A percentile compares a stretch with the other conserved stretches of the same genome.
Evolutionary conservation across 2,113 vertebrate species (phyloP).

Genomic region (Athene cunicularia): DNA sequence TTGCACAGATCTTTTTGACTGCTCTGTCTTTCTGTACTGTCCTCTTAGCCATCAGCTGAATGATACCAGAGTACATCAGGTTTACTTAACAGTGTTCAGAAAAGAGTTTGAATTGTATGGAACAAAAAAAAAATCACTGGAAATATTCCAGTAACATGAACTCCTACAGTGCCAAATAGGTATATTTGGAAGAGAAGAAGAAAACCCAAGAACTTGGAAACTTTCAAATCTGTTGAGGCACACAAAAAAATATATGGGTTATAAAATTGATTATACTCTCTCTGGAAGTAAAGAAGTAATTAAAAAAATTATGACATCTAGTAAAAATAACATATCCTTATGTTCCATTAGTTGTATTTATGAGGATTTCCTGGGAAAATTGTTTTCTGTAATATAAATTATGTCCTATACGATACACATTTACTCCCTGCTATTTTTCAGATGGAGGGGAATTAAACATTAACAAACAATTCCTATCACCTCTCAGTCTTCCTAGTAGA

Average conservation of each 20-base stretch:
- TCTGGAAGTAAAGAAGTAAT: neutral
- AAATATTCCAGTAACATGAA: neutral
- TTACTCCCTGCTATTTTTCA: neutral
- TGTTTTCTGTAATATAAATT: neutral
- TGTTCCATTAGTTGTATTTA: neutral
- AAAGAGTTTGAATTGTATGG: neutral
- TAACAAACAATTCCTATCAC: neutral
- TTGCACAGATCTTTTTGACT: neutral
- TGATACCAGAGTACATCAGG: neutral
- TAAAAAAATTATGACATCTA: neutral
- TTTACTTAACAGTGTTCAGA: neutral
- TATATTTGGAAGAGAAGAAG: neutral
- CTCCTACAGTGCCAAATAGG: neutral
- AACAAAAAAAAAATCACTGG: neutral
- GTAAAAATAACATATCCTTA: neutral
- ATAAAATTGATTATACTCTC: neutral
- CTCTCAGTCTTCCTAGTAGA: neutral
- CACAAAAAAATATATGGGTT: neutral
- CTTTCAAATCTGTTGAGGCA: neutral
- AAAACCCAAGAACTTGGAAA: neutral
- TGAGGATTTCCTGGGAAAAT: neutral
- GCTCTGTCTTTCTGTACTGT: neutral
- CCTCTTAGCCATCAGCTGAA: neutral
- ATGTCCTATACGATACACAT: neutral
- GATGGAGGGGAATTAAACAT: neutral